Evolutionary conservation across 2,797 vertebrate species (phyloP).

Genomic region (Ibycter americanus): DNA sequence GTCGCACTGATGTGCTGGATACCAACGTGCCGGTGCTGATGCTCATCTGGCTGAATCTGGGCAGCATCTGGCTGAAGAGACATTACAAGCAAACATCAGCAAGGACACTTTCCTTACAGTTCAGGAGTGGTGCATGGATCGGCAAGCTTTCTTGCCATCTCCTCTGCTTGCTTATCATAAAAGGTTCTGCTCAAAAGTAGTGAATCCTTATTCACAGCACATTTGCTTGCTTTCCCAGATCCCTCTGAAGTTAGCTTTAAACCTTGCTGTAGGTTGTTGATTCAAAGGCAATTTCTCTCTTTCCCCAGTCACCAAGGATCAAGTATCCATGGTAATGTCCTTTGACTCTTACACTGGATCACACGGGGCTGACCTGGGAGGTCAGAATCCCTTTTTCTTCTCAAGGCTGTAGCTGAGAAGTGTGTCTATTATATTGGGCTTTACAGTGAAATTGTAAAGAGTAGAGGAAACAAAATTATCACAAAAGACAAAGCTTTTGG

Average conservation of each 20-base stretch:
- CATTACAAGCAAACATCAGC: not conserved
- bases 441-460: not conserved
- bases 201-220: not conserved
- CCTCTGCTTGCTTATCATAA: not conserved
- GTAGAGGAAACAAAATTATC: not conserved
- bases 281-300: not conserved
- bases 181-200: not conserved
- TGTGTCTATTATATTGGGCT: not conserved
- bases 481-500: not conserved
- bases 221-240: not conserved
- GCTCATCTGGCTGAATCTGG: not conserved
- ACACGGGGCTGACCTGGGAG: not conserved
- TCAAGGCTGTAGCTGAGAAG: not conserved
- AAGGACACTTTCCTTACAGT: not conserved
- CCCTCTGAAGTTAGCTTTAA: not conserved
- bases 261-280: not conserved
- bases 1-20: not conserved
- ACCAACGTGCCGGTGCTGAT: not conserved
- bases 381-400: slow-evolving; percentile 2
- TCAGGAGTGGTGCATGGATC: not conserved
- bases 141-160: not conserved
- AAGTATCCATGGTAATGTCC: slow-evolving; percentile 10
- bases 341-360: not conserved
- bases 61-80: not conserved
- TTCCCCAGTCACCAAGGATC: not conserved